Evolutionary conservation across 2,888 invertebrate species (phyloP), one percentile per base, ranked within the genome.

Genomic region (Amphimallon solstitiale): DNA sequence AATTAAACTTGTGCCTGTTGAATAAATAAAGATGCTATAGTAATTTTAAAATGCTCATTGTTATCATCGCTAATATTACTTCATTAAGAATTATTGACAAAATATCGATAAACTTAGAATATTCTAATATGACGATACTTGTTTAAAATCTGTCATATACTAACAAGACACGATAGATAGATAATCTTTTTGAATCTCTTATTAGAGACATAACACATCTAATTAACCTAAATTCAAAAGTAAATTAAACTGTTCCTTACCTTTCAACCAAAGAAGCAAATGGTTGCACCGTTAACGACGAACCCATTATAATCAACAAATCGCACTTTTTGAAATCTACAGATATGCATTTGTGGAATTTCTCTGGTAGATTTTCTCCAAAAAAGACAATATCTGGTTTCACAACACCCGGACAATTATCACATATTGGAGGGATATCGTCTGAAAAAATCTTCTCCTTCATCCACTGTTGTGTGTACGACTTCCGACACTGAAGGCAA

Each of bases 341-440:
- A 17, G 86, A 84, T 7, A 91, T 85, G 70, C 88, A 86, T 4
- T 81, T 78, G 73, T 92, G 90, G 79, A 97, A 98, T 70, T 89
- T 85, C 0, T 85, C 83, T 0, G 98, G 97, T 12, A 98, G 85
- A 78, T 88, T 88, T 85, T 98, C 97, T 0, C 97, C 97, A 81
- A 97, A 98, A 84, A 98, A 97, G 10, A 97, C 92, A 73, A 98
- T 95, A 77, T 98, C 97, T 6, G 97, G 97, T 80, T 97, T 97
- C 0, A 98, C 93, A 3, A 95, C 84, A 0, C 91, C 91, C 0
- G 88, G 86, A 46, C 85, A 83, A 37, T 85, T 83, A 1, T 87
- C 86, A 78, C 97, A 97, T 45, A 86, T 89, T 6, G 94, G 94
- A 10, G 96, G 95, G 66, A 95, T 86, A 68, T 86, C 83, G 75